Evolutionary conservation across 2,888 invertebrate genomes (phyloP), one percentile per base, ranked within the genome.

Genomic region (Cephus sareptanus): DNA sequence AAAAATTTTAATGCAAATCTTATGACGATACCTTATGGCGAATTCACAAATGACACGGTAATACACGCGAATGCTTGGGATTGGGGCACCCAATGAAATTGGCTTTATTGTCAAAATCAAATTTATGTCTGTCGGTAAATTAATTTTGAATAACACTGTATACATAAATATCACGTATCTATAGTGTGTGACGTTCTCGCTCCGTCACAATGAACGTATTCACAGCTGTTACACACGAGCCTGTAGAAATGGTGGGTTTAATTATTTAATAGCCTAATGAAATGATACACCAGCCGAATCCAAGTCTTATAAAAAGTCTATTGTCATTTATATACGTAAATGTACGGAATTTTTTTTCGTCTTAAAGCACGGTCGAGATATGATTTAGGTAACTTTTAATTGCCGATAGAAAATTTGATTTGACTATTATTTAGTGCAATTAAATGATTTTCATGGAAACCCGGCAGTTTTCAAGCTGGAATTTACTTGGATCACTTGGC

Each of bases 181-280:
- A 9, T 56, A 23, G 56, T 23, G 6, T 9, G 23, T 56, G 23
- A 23, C 23, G 6, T 56, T 56, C 56, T 56, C 23, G 23, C 23
- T 56, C 23, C 9, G 56, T 13, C 4, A 71, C 12, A 83, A 82
- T 84, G 85, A 82, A 81, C 83, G 86, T 83, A 85, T 86, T 87
- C 86, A 85, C 85, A 83, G 83, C 83, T 86, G 86, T 82, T 79
- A 35, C 34, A 74, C 83, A 83, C 83, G 81, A 82, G 83, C 11
- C 74, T 15, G 37, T 13, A 30, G 30, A 35, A 71, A 34, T 34
- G 56, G 6, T 12, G 34, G 69, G 76, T 76, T 75, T 82, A 89
- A 90, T 89, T 89, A 85, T 89, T 89, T 89, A 89, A 90, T 88
- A 85, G 84, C 81, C 84, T 88, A 88, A 89, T 90, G 87, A 88